Evolutionary conservation across 2,113 vertebrate genomes (phyloP).

Genomic region (Hyla sarda): DNA sequence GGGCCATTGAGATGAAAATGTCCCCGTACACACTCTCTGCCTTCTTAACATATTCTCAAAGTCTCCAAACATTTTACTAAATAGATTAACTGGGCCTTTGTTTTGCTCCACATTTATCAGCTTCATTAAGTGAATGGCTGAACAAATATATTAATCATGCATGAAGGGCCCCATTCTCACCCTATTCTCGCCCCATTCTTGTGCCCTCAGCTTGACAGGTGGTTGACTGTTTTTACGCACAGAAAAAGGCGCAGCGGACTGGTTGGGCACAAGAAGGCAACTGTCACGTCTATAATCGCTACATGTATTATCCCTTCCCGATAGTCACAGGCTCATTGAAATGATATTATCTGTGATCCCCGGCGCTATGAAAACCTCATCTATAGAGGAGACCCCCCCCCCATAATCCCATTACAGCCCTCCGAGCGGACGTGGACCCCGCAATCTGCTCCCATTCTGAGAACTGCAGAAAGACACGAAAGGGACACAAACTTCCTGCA

Average conservation of each 20-base stretch:
- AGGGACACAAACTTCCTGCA: background rate
- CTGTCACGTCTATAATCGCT: slow-evolving; percentile 67
- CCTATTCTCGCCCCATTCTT: slow-evolving; percentile 69
- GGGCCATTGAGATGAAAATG: slow-evolving; percentile 84
- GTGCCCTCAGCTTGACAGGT: slow-evolving; percentile 93
- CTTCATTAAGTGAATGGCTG: slow-evolving; percentile 96
- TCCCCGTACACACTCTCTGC: slow-evolving; percentile 66
- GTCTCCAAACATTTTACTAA: slow-evolving; percentile 90
- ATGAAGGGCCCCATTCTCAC: slow-evolving; percentile 88
- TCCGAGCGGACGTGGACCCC: background rate
- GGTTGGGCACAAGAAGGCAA: slow-evolving; percentile 66
- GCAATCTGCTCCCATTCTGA: background rate
- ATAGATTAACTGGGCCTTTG: slow-evolving; percentile 96
- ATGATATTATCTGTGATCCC: slow-evolving; percentile 73
- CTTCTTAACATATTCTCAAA: slow-evolving; percentile 82
- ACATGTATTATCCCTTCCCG: slow-evolving; percentile 41
- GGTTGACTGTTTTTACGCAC: slow-evolving; percentile 85
- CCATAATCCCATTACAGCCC: slow-evolving; percentile 46
- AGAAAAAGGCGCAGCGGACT: slow-evolving; percentile 56
- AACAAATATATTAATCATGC: slow-evolving; percentile 99
- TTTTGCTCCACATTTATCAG: slow-evolving; percentile 89
- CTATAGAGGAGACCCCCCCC: slow-evolving; percentile 23
- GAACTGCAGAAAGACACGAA: too few relatives aligned
- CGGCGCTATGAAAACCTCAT: slow-evolving; percentile 64
- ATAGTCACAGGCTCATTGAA: slow-evolving; percentile 58